Evolutionary conservation across 92 coral and sea anemone genomes (phyloP), one percentile per base, ranked within the genome.

Genomic region (Chrysogorgia sp.): DNA sequence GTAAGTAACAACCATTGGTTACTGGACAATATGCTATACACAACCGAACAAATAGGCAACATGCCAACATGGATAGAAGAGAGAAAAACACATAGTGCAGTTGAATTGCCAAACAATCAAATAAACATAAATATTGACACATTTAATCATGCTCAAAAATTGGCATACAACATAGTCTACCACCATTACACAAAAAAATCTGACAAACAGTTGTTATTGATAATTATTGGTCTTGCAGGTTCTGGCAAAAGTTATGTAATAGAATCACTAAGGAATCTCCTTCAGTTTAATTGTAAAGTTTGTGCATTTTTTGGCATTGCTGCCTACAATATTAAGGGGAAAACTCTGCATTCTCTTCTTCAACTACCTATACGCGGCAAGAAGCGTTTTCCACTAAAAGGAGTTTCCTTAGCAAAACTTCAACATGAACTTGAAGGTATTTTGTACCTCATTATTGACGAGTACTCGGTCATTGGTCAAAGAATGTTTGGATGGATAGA

Each of bases 61-160:
- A 87, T 83, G 91, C 86, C 91, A 49, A 81, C 83, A 43, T 88
- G 88, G 91, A 84, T 84, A 7, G n/a, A n/a, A n/a, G n/a, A n/a
- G n/a, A n/a, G n/a, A n/a, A 56, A 70, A 49, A 3, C 10, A 50
- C 88, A 80, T 30, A 88, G 80, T 34, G 75, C 48, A 50, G 71
- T 64, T 74, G 28, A 13, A 35, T 33, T 57, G 61, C 69, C 0
- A 15, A 52, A 66, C 52, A 10, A 40, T 24, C 23, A 62, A 23
- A 24, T 40, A 41, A 22, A 24, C 32, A 40, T 22, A 71, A 81
- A 85, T 1, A 68, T 76, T 35, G 9, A 41, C 0, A 68, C 63
- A 61, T 40, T 84, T 50, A 74, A 68, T 19, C 2, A 75, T 13
- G 43, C 32, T 50, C 91, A 87, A 66, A 74, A 37, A 32, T 72